These are phyloP conservation scores for Sipha flava DNA, from an alignment of 1,140 invertebrate genomes.

Conservation along the genomic window DNA sequence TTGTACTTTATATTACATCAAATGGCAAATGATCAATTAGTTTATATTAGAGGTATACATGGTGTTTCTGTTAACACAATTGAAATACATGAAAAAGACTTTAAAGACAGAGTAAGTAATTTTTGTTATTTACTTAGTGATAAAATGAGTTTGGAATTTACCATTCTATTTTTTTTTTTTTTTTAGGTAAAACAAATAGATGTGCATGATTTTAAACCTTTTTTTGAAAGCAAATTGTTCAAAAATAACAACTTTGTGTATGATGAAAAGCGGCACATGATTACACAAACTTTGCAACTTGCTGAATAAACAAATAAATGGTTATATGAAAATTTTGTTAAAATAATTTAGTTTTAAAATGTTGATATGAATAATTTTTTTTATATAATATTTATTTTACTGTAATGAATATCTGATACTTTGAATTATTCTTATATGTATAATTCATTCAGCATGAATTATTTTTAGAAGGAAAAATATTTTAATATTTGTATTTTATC, in stretches of 20 bases:
- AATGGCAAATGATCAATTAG: slow-evolving; percentile 80
- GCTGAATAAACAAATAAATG: not conserved
- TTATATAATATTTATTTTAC: too few species aligned
- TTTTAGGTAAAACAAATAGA: slow-evolving; percentile 84
- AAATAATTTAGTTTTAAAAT: not conserved
- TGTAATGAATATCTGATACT: too few species aligned
- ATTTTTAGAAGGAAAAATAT: too few species aligned
- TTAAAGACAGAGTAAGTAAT: slow-evolving; percentile 66
- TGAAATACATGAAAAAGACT: slow-evolving; percentile 84
- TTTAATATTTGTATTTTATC: too few species aligned
- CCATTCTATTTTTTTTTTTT: slow-evolving; percentile 44
- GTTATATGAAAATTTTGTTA: not conserved
- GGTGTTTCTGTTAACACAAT: slow-evolving; percentile 63
- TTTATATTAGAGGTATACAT: slow-evolving; percentile 75
- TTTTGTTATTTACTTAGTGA: not conserved
- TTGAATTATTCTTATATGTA: too few species aligned
- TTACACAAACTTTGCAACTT: slow-evolving; percentile 62
- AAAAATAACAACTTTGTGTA: slow-evolving; percentile 81
- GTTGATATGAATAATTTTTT: not conserved
- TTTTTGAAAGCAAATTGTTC: slow-evolving; percentile 89
- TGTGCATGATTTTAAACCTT: slow-evolving; percentile 78
- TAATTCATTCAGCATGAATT: too few species aligned
- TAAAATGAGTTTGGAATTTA: not conserved
- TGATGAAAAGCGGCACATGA: slow-evolving; percentile 72
- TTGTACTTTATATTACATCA: slow-evolving; percentile 92